A percentile compares a stretch with the other conserved stretches of the same genome.
These are phyloP conservation scores for Acridotheres tristis DNA, from an alignment of 2,797 vertebrate genomes.

Conservation along the genomic window DNA sequence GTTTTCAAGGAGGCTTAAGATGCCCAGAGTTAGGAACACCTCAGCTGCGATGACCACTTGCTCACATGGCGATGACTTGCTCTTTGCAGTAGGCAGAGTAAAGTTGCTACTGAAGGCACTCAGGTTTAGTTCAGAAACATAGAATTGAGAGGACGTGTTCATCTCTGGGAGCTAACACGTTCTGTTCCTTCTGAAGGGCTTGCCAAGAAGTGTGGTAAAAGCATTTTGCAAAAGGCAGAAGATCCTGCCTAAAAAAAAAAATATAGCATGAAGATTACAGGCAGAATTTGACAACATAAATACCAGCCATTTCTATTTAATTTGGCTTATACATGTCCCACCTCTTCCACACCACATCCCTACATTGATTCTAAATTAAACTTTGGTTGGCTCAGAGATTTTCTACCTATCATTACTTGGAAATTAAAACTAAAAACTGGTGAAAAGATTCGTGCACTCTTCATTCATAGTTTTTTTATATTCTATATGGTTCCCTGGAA, in stretches of 20 bases:
- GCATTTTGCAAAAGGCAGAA: slow-evolving; percentile 43
- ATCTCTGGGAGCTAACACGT: slow-evolving; percentile 55
- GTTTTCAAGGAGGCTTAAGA: slow-evolving; percentile 82
- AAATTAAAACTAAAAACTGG: not conserved
- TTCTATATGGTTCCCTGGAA: not conserved
- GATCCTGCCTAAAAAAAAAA: slow-evolving; percentile 25
- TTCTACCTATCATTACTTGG: not conserved
- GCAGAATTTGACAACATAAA: not conserved
- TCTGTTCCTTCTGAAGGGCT: slow-evolving; percentile 41
- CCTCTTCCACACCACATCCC: not conserved
- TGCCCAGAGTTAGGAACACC: slow-evolving; percentile 79
- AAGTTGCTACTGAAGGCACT: slow-evolving; percentile 65
- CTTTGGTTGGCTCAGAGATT: not conserved
- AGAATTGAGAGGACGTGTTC: slow-evolving; percentile 66
- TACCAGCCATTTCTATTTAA: not conserved
- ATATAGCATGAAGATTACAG: not conserved
- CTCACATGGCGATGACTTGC: slow-evolving; percentile 66
- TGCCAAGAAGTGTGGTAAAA: slow-evolving; percentile 26
- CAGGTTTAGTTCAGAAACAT: slow-evolving; percentile 65
- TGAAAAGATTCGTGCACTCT: not conserved
- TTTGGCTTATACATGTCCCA: not conserved
- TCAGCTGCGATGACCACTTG: slow-evolving; percentile 77
- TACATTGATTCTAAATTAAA: not conserved
- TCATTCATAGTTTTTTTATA: not conserved
- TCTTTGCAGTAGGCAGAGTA: slow-evolving; percentile 55